Percentiles rank a stretch among this genome's conserved stretches.
Conservation (phyloP, 92 coral and sea anemone species). For the Zoanthus solanderi region DNA sequence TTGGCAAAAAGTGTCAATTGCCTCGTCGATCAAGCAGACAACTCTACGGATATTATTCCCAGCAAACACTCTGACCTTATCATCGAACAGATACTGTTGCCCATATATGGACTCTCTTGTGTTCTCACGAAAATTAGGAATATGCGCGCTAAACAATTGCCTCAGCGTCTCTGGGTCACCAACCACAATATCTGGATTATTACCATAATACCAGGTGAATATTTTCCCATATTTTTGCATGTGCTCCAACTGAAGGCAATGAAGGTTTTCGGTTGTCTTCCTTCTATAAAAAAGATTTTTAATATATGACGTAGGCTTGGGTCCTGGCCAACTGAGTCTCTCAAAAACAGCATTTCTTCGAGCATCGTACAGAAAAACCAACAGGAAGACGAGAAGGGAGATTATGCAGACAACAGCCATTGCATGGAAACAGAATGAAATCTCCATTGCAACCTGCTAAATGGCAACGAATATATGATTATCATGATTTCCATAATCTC, state of each 20-base stretch:
- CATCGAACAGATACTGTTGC: conserved; percentile 26
- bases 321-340: conserved; percentile 65
- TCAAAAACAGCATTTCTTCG: conserved; percentile 44
- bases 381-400: conserved; percentile 1
- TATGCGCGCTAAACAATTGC: conserved; percentile 66
- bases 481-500: neutral
- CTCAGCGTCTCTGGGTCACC: conserved; percentile 79
- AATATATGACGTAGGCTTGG: conserved; percentile 70
- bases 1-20: conserved; percentile 57
- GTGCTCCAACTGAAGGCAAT: conserved; percentile 53
- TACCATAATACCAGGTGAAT: conserved; percentile 63
- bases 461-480: neutral
- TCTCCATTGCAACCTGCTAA: conserved; percentile 18
- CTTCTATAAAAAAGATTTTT: conserved; percentile 63
- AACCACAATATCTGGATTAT: conserved; percentile 70
- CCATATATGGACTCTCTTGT: neutral
- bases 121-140: conserved; percentile 62
- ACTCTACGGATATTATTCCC: conserved; percentile 65
- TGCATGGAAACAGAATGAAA: neutral
- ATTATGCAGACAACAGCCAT: neutral
- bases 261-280: conserved; percentile 63
- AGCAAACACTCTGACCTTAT: conserved; percentile 62
- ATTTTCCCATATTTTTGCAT: conserved; percentile 67
- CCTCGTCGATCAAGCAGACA: conserved; percentile 70
- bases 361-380: conserved; percentile 66